Evolutionary conservation across 2,888 invertebrate genomes (phyloP), one percentile per base, ranked within the genome.

Genomic region (Pollenia labialis): DNA sequence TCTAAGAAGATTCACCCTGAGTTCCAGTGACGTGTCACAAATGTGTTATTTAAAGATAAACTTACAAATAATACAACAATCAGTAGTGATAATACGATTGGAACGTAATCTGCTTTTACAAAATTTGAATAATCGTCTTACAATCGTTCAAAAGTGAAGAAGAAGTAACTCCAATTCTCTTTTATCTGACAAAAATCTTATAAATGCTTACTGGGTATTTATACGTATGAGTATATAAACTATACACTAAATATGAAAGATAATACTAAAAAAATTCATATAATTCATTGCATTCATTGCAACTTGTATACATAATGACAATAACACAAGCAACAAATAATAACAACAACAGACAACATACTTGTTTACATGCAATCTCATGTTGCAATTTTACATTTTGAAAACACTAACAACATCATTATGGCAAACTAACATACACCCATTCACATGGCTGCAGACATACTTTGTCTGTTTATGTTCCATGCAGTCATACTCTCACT

Each of bases 301-400:
- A 46, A 23, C 40, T 60, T n/a, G 46, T 48, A 56, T 18, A 64
- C 52, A 62, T 44, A 75, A 68, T 50, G 42, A 23, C 56, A 74
- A 68, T 16, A 68, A 52, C 18, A 75, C 72, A 71, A 23, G 80
- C 79, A 62, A 40, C 72, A 84, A 72, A 66, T 64, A 76, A 71
- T 54, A 75, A 52, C 32, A 85, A 56, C 44, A 60, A 60, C 18
- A 74, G 46, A 83, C 83, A 81, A 84, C 87, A 76, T 68, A 72
- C 76, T 81, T 87, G 87, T 87, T 84, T 81, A 87, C 84, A 84
- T 68, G 66, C 81, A 87, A 72, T 87, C 68, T 81, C 83, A 68
- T 87, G 87, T 87, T 84, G 74, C 72, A 84, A 69, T 75, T 74
- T 74, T 68, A 84, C 84, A 87, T 80, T 74, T 80, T 74, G 44